A percentile compares a stretch with the other conserved stretches of the same genome.
phyloP scores from a whole-genome alignment of 2,888 invertebrate genomes.

The Drosophila neonasuta region DNA sequence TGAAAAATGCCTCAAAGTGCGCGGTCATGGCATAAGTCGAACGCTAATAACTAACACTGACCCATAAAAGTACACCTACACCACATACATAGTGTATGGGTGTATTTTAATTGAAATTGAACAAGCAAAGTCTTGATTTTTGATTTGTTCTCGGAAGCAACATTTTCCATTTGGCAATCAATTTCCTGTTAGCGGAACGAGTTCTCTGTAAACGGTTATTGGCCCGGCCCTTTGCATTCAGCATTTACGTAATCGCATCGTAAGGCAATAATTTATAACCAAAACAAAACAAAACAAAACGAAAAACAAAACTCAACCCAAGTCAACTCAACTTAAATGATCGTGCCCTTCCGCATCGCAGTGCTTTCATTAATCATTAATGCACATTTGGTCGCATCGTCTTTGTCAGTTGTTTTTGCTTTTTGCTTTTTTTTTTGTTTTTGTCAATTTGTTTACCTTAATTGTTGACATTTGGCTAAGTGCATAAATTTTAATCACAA shows the following conservation, averaged over 20 bases:
- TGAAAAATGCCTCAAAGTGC: conserved; percentile 67
- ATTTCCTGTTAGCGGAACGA: conserved; percentile 41
- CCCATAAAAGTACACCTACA: conserved; percentile 52
- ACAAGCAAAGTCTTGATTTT: conserved; percentile 13
- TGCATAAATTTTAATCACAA: conserved; percentile 45
- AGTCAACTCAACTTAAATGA: conserved; percentile 1
- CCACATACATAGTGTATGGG: neutral
- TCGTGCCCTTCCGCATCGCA: conserved; percentile 44
- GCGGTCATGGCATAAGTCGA: conserved; percentile 61
- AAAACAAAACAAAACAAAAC: conserved; percentile 37
- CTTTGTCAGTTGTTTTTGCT: conserved; percentile 10
- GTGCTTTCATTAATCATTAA: conserved; percentile 47
- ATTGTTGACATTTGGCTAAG: conserved; percentile 52
- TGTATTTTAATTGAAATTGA: conserved; percentile 64
- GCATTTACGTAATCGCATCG: conserved; percentile 47
- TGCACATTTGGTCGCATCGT: conserved; percentile 21
- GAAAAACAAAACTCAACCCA: conserved; percentile 8
- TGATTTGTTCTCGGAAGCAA: conserved; percentile 32
- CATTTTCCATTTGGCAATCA: conserved; percentile 31
- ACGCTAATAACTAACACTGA: conserved; percentile 70
- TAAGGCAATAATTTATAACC: conserved; percentile 32
- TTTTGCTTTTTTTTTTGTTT: conserved; percentile 4
- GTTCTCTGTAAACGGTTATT: conserved; percentile 41
- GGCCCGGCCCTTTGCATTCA: conserved; percentile 23
- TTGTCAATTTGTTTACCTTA: conserved; percentile 31